Percentiles rank a stretch among this genome's conserved stretches.
Evolutionary conservation across 1,140 invertebrate species (phyloP).

Genomic region (Lepidurus apus): DNA sequence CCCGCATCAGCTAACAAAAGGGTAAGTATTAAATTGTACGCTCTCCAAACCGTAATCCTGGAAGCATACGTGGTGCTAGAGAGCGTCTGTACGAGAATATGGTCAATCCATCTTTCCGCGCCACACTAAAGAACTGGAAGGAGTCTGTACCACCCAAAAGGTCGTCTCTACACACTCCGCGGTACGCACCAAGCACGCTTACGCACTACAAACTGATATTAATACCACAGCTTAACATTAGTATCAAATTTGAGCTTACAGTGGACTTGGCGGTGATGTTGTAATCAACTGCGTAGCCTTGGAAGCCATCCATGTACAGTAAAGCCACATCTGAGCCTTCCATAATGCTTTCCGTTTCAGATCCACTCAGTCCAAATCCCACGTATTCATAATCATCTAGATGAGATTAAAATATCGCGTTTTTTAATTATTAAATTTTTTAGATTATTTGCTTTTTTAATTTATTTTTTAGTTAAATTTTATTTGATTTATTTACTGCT

Average conservation of each 20-base stretch:
- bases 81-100: constrained; percentile 69
- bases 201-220: constrained; percentile 57
- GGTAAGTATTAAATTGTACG: not conserved
- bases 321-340: constrained; percentile 76
- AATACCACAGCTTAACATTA: constrained; percentile 27
- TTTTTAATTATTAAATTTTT: not conserved
- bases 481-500: no score
- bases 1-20: constrained; percentile 61
- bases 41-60: not conserved
- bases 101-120: constrained; percentile 66
- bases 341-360: constrained; percentile 65
- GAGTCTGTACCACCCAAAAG: constrained; percentile 68
- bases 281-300: constrained; percentile 72
- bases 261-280: constrained; percentile 77
- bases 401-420: constrained; percentile 15
- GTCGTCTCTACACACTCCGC: constrained; percentile 77
- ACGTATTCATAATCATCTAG: constrained; percentile 71
- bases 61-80: constrained; percentile 61
- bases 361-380: constrained; percentile 79
- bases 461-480: no score
- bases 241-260: constrained; percentile 47
- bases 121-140: constrained; percentile 66
- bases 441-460: not conserved
- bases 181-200: constrained; percentile 73
- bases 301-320: constrained; percentile 63